These are phyloP conservation scores for Neotoxoptera formosana DNA, from an alignment of 1,140 invertebrate genomes.

Conservation along the genomic window DNA sequence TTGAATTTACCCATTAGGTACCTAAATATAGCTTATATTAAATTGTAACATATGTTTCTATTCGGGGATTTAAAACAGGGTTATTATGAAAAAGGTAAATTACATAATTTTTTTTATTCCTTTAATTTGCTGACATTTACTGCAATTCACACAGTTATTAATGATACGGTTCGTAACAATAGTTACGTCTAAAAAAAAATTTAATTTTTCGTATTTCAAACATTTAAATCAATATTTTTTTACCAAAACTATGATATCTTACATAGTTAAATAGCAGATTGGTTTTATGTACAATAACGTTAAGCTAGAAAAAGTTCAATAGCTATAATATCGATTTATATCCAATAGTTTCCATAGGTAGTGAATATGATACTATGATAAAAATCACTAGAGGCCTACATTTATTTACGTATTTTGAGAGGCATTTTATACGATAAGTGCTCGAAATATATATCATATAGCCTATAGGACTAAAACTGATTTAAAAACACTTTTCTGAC, in stretches of 20 bases:
- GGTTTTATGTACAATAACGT: not conserved
- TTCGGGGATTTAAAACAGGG: too few relatives aligned
- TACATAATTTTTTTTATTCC: too few relatives aligned
- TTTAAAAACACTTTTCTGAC: not conserved
- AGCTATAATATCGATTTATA: not conserved
- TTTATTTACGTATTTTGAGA: not conserved
- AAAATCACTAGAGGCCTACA: not conserved
- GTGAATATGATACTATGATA: not conserved
- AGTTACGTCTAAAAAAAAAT: too few relatives aligned
- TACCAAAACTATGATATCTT: not conserved
- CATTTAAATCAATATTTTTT: not conserved
- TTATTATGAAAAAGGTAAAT: too few relatives aligned
- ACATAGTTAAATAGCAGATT: not conserved
- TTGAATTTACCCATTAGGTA: too few relatives aligned
- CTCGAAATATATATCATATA: not conserved
- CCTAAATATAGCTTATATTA: too few relatives aligned
- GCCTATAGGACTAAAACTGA: not conserved
- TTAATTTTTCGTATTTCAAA: not conserved
- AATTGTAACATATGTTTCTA: too few relatives aligned
- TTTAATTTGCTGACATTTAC: too few relatives aligned
- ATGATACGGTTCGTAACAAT: too few relatives aligned
- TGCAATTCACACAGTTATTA: too few relatives aligned
- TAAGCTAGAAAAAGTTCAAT: not conserved
- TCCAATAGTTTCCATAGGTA: not conserved
- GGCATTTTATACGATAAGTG: not conserved